These are phyloP conservation scores for Drosophila watanabei DNA, from an alignment of 1,140 invertebrate species.

Conservation along the genomic window DNA sequence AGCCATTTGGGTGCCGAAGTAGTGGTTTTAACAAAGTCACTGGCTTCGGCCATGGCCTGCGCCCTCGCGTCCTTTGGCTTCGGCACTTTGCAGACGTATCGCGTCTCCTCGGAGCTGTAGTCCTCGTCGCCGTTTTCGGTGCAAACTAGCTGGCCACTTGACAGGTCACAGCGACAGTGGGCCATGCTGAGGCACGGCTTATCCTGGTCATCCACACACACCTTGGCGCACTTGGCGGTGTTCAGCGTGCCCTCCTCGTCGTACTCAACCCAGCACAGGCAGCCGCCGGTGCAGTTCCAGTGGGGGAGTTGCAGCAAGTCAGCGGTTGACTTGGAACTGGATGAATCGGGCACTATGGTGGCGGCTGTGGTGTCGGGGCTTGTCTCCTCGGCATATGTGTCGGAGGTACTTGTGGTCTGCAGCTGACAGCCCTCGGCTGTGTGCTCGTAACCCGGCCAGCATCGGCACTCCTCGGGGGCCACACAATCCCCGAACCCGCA, in stretches of 20 bases:
- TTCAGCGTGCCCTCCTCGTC: background rate
- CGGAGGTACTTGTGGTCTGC: background rate
- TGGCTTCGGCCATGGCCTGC: background rate
- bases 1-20: background rate
- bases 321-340: background rate
- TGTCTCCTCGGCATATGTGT: background rate
- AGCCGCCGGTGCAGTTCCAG: conserved; percentile 29
- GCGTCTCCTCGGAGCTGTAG: conserved; percentile 23
- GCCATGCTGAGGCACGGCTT: conserved; percentile 39
- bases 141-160: conserved; percentile 22
- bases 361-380: background rate
- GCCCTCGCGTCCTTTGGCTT: background rate
- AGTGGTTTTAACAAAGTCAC: background rate
- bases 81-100: conserved; percentile 14
- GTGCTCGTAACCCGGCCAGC: conserved; percentile 49
- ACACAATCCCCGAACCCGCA: conserved; percentile 88
- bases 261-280: conserved; percentile 49
- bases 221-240: conserved; percentile 36
- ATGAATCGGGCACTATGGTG: too few species aligned
- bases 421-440: conserved; percentile 12
- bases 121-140: conserved; percentile 2
- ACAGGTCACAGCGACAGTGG: conserved; percentile 36
- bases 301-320: background rate
- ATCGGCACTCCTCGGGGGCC: conserved; percentile 86
- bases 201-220: conserved; percentile 44